Base-by-base conservation (phyloP, 2,888 invertebrate species). In the Chalcosyrphus nemorum region DNA sequence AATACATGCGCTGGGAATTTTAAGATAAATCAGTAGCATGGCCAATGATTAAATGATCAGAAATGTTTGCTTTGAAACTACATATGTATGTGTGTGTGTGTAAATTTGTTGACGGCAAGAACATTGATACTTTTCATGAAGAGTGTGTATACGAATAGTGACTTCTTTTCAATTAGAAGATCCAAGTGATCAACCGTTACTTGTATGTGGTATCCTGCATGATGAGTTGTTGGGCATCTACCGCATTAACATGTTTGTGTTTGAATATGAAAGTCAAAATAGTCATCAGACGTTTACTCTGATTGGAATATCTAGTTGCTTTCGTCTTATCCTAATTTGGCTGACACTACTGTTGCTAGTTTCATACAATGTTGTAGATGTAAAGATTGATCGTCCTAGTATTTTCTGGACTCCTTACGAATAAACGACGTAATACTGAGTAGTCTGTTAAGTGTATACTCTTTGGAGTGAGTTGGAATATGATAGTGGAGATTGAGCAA, bases 41-140 rank as follows among this genome's bases (percentile, higher is more conserved):
- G 78, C 68, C 63, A 63, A 47, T 78, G 82, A 82, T 82, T 78
- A 78, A 78, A 78, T 43, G 72, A 78, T 82, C 66, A 68, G 77
- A 61, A 63, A 47, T 61, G 68, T 80, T n/a, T n/a, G n/a, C n/a
- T n/a, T n/a, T n/a, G n/a, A n/a, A n/a, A n/a, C 54, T 35, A 24
- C 45, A 32, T 59, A 35, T 19, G 45, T n/a, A 47, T 47, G 80
- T 59, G 35, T 74, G 74, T 35, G 56, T 68, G 35, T 74, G 74
- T 35, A 47, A 74, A 74, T 29, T 54, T 19, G 66, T 47, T 75
- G 59, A 72, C 7, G 47, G 56, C 54, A 15, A 21, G 59, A 27
- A 47, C 47, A 78, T 61, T 78, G 63, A 78, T 78, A 78, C n/a
- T n/a, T n/a, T 65, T 50, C 72, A 47, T 50, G 56, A 43, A 9